Conservation (phyloP, 2,888 invertebrate species). For the Synanthedon myopaeformis region DNA sequence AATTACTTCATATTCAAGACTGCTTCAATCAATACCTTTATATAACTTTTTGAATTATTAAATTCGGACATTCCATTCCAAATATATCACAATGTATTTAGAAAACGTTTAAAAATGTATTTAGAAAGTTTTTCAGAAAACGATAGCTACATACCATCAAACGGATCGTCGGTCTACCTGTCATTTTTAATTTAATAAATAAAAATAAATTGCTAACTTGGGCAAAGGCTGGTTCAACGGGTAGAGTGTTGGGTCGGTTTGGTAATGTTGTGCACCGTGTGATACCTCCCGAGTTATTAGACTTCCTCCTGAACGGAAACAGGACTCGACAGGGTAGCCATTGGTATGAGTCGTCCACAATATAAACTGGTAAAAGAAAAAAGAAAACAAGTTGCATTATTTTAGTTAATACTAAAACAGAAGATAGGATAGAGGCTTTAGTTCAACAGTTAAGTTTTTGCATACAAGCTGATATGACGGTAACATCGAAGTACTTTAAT, state of each 20-base stretch:
- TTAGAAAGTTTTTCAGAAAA: too few species aligned
- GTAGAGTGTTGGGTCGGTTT: slow-evolving; percentile 72
- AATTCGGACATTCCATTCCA: too few species aligned
- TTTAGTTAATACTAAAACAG: not conserved
- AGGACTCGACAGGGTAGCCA: slow-evolving; percentile 30
- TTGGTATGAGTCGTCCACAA: slow-evolving; percentile 57
- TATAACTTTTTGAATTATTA: too few species aligned
- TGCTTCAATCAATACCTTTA: too few species aligned
- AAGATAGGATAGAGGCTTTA: not conserved
- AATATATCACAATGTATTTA: too few species aligned
- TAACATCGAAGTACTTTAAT: not conserved
- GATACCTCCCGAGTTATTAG: slow-evolving; percentile 71
- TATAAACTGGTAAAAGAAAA: slow-evolving; percentile 49
- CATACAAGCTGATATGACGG: not conserved
- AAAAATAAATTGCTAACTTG: slow-evolving; percentile 48
- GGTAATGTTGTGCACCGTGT: slow-evolving; percentile 68
- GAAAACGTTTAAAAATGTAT: too few species aligned
- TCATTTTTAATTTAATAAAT: too few species aligned
- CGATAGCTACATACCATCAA: too few species aligned
- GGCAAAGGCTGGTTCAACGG: slow-evolving; percentile 77
- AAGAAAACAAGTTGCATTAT: too few species aligned
- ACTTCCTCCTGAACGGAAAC: slow-evolving; percentile 61
- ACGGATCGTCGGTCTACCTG: too few species aligned
- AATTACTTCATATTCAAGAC: too few species aligned
- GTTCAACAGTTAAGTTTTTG: not conserved